A percentile compares a stretch with the other conserved stretches of the same genome.
These are phyloP conservation scores for Potamilus streckersoni DNA, from an alignment of 1,140 invertebrate genomes.

Conservation along the genomic window DNA sequence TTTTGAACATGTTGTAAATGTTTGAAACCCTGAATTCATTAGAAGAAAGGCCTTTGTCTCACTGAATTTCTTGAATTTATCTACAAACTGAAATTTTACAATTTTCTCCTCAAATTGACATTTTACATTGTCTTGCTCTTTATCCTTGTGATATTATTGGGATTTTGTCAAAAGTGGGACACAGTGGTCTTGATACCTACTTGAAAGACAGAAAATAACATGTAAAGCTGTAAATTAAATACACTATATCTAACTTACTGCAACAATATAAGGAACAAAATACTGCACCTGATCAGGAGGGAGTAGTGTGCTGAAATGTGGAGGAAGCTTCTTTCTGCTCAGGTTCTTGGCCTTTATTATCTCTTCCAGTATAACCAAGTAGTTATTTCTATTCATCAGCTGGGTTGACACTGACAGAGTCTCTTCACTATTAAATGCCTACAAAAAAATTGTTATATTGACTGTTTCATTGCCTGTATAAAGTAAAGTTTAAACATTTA, in stretches of 20 bases:
- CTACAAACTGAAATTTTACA: no score
- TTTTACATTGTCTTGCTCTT: no score
- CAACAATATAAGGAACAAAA: background rate
- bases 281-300: constrained; percentile 58
- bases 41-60: no score
- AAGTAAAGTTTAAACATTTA: background rate
- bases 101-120: no score
- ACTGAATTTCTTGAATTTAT: no score
- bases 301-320: constrained; percentile 47
- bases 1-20: no score
- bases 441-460: background rate
- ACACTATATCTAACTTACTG: background rate
- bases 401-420: constrained; percentile 62
- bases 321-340: constrained; percentile 44
- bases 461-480: background rate
- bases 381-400: constrained; percentile 66
- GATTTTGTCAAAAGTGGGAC: background rate
- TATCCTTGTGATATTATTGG: no score
- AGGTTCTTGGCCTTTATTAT: constrained; percentile 60
- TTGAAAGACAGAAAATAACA: background rate
- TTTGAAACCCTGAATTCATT: no score
- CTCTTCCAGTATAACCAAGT: constrained; percentile 62
- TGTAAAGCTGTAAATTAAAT: background rate
- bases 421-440: constrained; percentile 63
- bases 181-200: background rate